Percentiles rank a stretch among this genome's conserved stretches.
Evolutionary conservation across 2,797 vertebrate genomes (phyloP).

Genomic region (Tokudaia tokunoshimensis): DNA sequence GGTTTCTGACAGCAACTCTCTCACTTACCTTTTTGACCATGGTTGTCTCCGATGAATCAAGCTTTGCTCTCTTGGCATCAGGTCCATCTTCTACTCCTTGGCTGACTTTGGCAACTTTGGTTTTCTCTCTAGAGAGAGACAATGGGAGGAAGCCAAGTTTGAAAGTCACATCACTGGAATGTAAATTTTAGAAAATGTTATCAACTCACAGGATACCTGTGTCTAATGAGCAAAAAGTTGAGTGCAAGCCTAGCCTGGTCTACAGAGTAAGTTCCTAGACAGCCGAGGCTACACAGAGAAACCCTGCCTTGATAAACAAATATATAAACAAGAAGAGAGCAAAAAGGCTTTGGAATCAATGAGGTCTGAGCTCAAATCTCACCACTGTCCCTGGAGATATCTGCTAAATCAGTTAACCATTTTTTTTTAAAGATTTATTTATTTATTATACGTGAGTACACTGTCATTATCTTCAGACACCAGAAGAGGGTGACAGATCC

Average conservation of each 20-base stretch:
- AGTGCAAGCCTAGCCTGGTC: background rate
- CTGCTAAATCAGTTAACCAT: background rate
- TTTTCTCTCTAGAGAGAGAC: slow-evolving; percentile 91
- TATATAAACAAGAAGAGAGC: background rate
- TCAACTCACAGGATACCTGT: background rate
- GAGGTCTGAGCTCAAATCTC: slow-evolving; percentile 15
- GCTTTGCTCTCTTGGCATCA: slow-evolving; percentile 93
- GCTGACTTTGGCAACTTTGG: slow-evolving; percentile 90
- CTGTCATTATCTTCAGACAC: too few species aligned
- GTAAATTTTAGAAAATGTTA: background rate
- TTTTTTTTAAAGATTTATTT: too few species aligned
- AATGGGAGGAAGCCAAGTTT: background rate
- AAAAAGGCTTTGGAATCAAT: slow-evolving; percentile 4
- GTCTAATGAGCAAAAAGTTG: background rate
- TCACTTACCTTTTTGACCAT: slow-evolving; percentile 95
- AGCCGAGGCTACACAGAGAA: background rate
- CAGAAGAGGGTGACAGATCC: too few species aligned
- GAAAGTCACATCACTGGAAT: slow-evolving; percentile 25
- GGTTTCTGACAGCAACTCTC: background rate
- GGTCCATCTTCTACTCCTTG: slow-evolving; percentile 91
- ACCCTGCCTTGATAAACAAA: background rate
- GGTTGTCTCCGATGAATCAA: slow-evolving; percentile 93
- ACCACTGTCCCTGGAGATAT: background rate
- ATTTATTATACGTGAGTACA: too few species aligned
- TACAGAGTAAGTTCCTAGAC: background rate